Percentiles rank a stretch among this genome's conserved stretches.
phyloP scores from a whole-genome alignment of 2,797 vertebrate genomes.

The Tachyglossus aculeatus region DNA sequence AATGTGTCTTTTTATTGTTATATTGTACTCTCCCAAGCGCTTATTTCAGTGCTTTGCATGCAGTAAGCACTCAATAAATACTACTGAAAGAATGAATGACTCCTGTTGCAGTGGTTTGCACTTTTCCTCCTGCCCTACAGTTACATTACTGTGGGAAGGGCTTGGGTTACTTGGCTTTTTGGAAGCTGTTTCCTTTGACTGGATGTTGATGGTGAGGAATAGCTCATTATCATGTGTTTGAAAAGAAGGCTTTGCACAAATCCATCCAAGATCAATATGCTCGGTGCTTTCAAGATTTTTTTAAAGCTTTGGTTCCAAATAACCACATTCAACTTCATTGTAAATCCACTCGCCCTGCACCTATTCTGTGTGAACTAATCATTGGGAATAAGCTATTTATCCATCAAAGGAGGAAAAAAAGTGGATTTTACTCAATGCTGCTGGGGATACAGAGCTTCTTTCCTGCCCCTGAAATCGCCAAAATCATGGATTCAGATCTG shows the following conservation, averaged over 20 bases:
- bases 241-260: constrained; percentile 44
- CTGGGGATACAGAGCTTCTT: background rate
- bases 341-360: constrained; percentile 9
- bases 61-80: too few species aligned
- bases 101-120: constrained; percentile 63
- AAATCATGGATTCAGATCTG: constrained; percentile 10
- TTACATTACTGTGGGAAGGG: constrained; percentile 55
- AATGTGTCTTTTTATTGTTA: too few species aligned
- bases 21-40: too few species aligned
- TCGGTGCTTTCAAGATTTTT: constrained; percentile 18
- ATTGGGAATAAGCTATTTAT: background rate
- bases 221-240: constrained; percentile 60
- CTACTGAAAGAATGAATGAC: too few species aligned
- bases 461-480: background rate
- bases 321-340: background rate
- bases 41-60: too few species aligned
- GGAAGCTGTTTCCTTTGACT: constrained; percentile 66
- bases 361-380: constrained; percentile 24
- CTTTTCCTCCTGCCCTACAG: constrained; percentile 64
- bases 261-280: background rate
- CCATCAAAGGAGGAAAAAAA: constrained; percentile 7
- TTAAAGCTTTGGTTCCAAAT: constrained; percentile 16
- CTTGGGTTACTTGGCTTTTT: constrained; percentile 49
- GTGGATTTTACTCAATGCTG: background rate
- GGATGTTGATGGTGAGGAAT: constrained; percentile 69